phyloP scores from a whole-genome alignment of 2,797 vertebrate species.

The Tiaroga cobitis region DNA sequence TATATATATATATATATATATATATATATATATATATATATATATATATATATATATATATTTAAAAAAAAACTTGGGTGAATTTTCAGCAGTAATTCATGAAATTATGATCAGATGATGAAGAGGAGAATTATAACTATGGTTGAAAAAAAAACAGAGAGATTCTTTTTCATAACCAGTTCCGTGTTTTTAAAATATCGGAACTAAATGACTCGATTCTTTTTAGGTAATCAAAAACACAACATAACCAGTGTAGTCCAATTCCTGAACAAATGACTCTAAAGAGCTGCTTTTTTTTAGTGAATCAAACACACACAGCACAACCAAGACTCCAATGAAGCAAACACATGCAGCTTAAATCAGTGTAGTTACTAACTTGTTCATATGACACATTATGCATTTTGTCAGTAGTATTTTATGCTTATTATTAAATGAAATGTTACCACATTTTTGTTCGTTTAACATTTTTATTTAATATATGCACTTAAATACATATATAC shows the following conservation, averaged over 20 bases:
- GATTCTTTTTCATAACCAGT: background rate
- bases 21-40: background rate
- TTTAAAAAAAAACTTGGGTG: background rate
- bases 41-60: background rate
- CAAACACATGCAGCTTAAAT: background rate
- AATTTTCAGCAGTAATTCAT: background rate
- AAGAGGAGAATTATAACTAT: background rate
- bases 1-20: background rate
- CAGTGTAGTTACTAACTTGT: too few relatives aligned
- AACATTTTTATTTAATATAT: background rate
- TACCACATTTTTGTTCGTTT: background rate
- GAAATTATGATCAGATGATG: background rate
- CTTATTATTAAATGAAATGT: background rate
- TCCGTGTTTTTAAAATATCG: background rate
- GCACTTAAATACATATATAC: background rate
- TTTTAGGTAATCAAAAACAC: background rate
- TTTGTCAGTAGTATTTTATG: background rate
- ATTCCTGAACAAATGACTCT: background rate
- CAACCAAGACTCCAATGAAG: background rate
- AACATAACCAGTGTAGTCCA: too few relatives aligned
- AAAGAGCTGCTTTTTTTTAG: background rate
- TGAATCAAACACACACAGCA: background rate
- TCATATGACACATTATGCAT: background rate
- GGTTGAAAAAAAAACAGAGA: background rate
- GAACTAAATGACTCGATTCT: background rate